A percentile compares a stretch with the other conserved stretches of the same genome.
Conservation (phyloP, 2,888 invertebrate genomes). For the Coleophora flavipennella region DNA sequence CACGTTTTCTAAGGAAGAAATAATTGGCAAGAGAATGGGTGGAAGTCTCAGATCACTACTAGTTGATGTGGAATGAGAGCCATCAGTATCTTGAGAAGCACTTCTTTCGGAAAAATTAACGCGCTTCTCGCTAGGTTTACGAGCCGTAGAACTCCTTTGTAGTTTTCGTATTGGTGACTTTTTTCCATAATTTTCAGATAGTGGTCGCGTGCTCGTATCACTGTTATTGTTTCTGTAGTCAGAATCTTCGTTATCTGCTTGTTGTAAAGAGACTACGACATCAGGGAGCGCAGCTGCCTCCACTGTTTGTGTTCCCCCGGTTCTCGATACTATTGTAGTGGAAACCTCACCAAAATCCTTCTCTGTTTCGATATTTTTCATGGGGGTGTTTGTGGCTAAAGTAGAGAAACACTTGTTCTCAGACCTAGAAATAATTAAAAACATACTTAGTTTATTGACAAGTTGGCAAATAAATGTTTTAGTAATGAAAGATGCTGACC, state of each 20-base stretch:
- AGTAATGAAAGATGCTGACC: conserved; percentile 24
- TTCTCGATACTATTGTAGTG: conserved; percentile 24
- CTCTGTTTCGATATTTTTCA: conserved; percentile 39
- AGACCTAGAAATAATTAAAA: conserved; percentile 53
- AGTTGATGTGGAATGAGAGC: conserved; percentile 73
- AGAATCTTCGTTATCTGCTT: conserved; percentile 41
- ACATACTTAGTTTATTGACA: not conserved
- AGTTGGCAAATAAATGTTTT: too few species aligned
- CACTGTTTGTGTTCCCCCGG: conserved; percentile 30
- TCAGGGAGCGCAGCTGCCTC: conserved; percentile 40
- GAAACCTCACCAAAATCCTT: conserved; percentile 43
- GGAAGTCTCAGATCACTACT: conserved; percentile 77
- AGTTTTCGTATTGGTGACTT: conserved; percentile 38
- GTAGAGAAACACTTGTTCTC: conserved; percentile 74
- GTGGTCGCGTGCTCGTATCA: conserved; percentile 31
- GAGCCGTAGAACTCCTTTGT: conserved; percentile 60
- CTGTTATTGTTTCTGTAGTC: conserved; percentile 40
- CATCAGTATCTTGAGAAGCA: conserved; percentile 75
- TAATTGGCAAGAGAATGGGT: conserved; percentile 79
- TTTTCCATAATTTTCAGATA: conserved; percentile 25
- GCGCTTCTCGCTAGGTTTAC: conserved; percentile 59
- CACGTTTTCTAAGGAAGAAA: conserved; percentile 74
- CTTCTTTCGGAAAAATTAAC: conserved; percentile 69
- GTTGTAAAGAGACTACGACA: conserved; percentile 40
- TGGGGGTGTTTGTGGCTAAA: conserved; percentile 26